Conservation (phyloP, 2,888 invertebrate species). For the Sphaerophoria rueppellii region DNA sequence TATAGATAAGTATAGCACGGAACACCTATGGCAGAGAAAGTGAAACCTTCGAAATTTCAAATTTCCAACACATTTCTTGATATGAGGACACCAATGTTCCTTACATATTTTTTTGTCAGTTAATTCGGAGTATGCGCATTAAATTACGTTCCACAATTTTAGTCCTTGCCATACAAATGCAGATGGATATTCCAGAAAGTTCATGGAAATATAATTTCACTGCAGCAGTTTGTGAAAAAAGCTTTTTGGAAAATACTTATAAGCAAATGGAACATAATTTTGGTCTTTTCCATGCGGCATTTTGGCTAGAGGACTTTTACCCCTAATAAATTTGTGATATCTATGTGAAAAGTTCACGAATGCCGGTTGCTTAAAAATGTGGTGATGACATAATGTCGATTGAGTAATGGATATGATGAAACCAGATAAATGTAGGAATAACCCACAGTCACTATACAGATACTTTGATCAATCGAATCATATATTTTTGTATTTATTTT, state of each 20-base stretch:
- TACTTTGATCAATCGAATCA: conserved; percentile 2
- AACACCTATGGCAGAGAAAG: neutral
- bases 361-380: conserved; percentile 67
- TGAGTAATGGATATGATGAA: conserved; percentile 72
- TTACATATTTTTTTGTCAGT: conserved; percentile 39
- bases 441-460: conserved; percentile 16
- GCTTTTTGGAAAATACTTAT: conserved; percentile 44
- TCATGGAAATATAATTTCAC: conserved; percentile 70
- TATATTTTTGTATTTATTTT: conserved; percentile 17
- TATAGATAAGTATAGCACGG: conserved; percentile 14
- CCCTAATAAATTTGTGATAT: conserved; percentile 57
- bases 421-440: conserved; percentile 64
- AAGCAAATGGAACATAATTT: conserved; percentile 37
- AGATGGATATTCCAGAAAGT: conserved; percentile 65
- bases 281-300: conserved; percentile 58
- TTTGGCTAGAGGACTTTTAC: conserved; percentile 56
- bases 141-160: conserved; percentile 45
- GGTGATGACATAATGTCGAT: conserved; percentile 72
- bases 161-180: conserved; percentile 69
- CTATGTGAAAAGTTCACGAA: conserved; percentile 59
- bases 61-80: neutral
- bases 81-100: conserved; percentile 22
- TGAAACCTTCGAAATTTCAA: neutral
- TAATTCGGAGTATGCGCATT: conserved; percentile 53
- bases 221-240: conserved; percentile 69